Evolutionary conservation across 1,140 invertebrate species (phyloP), one percentile per base, ranked within the genome.

Genomic region (Heliconius hermathena): DNA sequence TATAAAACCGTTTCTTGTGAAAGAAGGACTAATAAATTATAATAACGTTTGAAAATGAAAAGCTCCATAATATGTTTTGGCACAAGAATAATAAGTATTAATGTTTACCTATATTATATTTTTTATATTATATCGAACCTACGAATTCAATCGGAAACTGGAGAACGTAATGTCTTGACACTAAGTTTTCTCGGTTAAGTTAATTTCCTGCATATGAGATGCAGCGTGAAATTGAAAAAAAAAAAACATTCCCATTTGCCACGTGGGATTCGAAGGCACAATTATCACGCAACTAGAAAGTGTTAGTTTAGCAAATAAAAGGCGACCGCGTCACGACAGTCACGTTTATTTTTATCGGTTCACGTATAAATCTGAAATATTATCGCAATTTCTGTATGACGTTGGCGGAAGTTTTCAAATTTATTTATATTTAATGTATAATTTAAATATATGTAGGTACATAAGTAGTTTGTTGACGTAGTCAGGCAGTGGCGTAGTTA

Each of bases 391-490:
- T 60, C 54, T 26, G 54, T 11, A 22, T 60, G 54, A 60, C 54
- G 54, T 60, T n/a, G 54, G n/a, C 54, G n/a, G 54, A 60, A 60
- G 54, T 60, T 60, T 60, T 60, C n/a, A 60, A 60, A 26, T 60
- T 26, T 9, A 60, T 60, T 60, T 60, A 60, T 60, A 60, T 60
- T 60, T 1, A 13, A 6, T 60, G 54, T 20, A n/a, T 26, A 60
- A 60, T 60, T 22, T 60, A 22, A 22, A 60, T n/a, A 57, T 46
- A 16, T 4, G 4, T 36, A 36, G 33, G 33, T 46, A 46, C 41
- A 46, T 16, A 9, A 22, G 9, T 60, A 22, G 2, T n/a, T 22
- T 9, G 8, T 22, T 60, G n/a, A n/a, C 54, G n/a, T 2, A n/a
- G n/a, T n/a, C 22, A n/a, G 54, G 54, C 2, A 57, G 41, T 41